Percentiles rank a stretch among this genome's conserved stretches.
phyloP scores from a whole-genome alignment of 1,140 invertebrate genomes.

The Lordiphosa collinella region DNA sequence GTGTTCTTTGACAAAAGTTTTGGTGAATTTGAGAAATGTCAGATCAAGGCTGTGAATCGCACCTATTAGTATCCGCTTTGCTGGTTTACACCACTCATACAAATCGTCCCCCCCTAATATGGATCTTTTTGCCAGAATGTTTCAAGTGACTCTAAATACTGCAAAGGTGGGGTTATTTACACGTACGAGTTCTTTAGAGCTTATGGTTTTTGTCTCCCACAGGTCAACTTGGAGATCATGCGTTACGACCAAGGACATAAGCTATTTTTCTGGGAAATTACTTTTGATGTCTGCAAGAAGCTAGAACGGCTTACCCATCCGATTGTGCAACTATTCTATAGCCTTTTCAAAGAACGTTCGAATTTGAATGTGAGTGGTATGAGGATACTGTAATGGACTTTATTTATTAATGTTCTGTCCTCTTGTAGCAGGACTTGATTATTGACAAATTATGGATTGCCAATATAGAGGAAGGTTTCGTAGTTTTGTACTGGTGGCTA shows the following conservation, averaged over 20 bases:
- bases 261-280: constrained; percentile 10
- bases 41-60: constrained; percentile 51
- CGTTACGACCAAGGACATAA: constrained; percentile 22
- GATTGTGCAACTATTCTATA: not conserved
- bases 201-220: not conserved
- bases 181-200: no score
- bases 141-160: constrained; percentile 5
- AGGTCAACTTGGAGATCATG: constrained; percentile 8
- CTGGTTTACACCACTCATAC: no score
- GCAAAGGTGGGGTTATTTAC: constrained; percentile 4
- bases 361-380: no score
- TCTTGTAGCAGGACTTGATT: constrained; percentile 28
- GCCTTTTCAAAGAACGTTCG: not conserved
- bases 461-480: constrained; percentile 13
- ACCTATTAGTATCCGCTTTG: constrained; percentile 41
- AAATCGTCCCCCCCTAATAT: no score
- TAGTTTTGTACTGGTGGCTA: constrained; percentile 11
- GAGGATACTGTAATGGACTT: no score
- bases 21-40: constrained; percentile 10
- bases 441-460: constrained; percentile 23
- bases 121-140: not conserved
- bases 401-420: not conserved
- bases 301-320: constrained; percentile 2
- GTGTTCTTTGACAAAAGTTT: constrained; percentile 9
- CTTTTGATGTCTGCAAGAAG: constrained; percentile 14